Evolutionary conservation across 2,888 invertebrate species (phyloP).

Genomic region (Dysmachus trigonus): DNA sequence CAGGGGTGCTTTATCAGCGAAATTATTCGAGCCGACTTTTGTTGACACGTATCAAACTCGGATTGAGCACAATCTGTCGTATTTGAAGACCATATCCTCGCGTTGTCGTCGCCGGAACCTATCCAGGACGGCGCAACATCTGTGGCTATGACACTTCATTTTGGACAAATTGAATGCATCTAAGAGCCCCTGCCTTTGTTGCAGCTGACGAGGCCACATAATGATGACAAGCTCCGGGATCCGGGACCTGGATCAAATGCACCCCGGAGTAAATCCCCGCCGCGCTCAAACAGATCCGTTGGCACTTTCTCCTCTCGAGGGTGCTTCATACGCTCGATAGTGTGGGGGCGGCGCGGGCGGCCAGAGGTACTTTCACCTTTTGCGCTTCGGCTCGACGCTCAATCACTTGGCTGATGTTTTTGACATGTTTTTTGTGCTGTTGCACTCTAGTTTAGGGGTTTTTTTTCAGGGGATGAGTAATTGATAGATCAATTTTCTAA

Average conservation of each 20-base stretch:
- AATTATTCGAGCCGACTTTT: slow-evolving; percentile 18
- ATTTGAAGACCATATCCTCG: not conserved
- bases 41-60: not conserved
- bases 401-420: not conserved
- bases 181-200: not conserved
- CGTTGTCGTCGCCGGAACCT: not conserved
- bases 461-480: not conserved
- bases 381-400: not conserved
- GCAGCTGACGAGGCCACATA: not conserved
- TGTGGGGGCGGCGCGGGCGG: no score
- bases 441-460: not conserved
- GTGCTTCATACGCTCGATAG: not conserved
- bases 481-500: not conserved
- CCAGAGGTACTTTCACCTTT: not conserved
- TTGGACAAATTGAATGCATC: slow-evolving; percentile 32
- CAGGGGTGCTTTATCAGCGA: not conserved
- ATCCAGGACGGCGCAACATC: not conserved
- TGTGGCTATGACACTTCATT: slow-evolving; percentile 19
- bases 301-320: not conserved
- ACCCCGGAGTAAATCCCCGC: not conserved
- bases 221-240: not conserved
- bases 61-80: slow-evolving; percentile 21
- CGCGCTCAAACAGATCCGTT: not conserved
- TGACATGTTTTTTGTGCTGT: not conserved
- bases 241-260: not conserved